A percentile compares a stretch with the other conserved stretches of the same genome.
Conservation (phyloP, 1,140 invertebrate species). For the Coenobita brevimanus region DNA sequence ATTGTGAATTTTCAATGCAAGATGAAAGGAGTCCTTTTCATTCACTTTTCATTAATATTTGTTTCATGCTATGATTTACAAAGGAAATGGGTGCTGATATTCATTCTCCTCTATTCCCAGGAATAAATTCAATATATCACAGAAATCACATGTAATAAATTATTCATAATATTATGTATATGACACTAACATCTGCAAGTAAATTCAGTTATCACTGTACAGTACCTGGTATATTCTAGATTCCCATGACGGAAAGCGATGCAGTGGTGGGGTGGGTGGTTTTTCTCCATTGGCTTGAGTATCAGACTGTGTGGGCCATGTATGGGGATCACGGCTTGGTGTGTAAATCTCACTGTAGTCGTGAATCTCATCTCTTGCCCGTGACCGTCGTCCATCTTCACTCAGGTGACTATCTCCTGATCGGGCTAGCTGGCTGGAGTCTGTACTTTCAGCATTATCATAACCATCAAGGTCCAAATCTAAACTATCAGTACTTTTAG, state of each 20-base stretch:
- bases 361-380: slow-evolving; percentile 72
- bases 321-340: slow-evolving; percentile 82
- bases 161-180: no score
- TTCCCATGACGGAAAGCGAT: slow-evolving; percentile 92
- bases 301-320: slow-evolving; percentile 74
- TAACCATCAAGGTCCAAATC: slow-evolving; percentile 71
- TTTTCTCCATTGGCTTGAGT: slow-evolving; percentile 75
- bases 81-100: no score
- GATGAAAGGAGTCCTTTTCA: no score
- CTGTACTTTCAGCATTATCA: slow-evolving; percentile 59
- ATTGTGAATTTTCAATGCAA: no score
- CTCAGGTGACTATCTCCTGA: slow-evolving; percentile 50
- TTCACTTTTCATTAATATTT: no score
- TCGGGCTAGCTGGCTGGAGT: slow-evolving; percentile 52
- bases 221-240: slow-evolving; percentile 92
- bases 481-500: slow-evolving; percentile 75
- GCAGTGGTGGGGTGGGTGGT: slow-evolving; percentile 91
- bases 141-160: no score
- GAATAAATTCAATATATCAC: no score
- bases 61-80: no score
- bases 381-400: slow-evolving; percentile 44
- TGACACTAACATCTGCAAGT: no score
- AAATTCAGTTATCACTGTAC: no score
- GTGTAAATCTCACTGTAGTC: slow-evolving; percentile 96
- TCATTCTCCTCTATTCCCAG: no score